phyloP scores from a whole-genome alignment of 1,140 invertebrate species.

The Arion vulgaris region DNA sequence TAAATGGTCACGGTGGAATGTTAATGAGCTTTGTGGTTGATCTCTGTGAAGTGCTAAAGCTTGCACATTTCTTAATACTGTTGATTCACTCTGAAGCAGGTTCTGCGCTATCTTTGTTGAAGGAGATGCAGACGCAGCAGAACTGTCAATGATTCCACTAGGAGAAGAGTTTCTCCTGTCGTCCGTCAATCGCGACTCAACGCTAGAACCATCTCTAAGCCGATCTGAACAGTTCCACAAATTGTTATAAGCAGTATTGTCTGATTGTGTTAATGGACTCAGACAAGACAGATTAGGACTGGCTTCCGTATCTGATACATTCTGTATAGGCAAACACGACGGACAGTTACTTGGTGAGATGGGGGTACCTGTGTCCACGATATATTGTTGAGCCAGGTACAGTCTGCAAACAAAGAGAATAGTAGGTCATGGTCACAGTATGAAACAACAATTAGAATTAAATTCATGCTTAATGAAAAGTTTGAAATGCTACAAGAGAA shows the following conservation, averaged over 20 bases:
- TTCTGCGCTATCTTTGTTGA: background rate
- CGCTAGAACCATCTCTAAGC: background rate
- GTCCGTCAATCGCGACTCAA: background rate
- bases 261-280: background rate
- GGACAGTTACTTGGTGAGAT: constrained; percentile 36
- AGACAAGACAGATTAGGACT: background rate
- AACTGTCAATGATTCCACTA: background rate
- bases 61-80: background rate
- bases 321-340: constrained; percentile 27
- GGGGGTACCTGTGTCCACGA: constrained; percentile 27
- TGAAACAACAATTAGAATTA: too few relatives aligned
- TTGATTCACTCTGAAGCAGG: background rate
- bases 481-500: too few relatives aligned
- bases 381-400: constrained; percentile 54
- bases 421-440: background rate
- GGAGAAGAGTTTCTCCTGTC: background rate
- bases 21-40: background rate
- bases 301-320: background rate
- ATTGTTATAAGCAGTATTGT: background rate
- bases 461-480: too few relatives aligned
- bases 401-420: constrained; percentile 50
- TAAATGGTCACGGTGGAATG: background rate
- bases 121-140: background rate
- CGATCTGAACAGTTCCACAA: background rate
- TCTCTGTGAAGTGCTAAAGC: background rate